Conservation (phyloP, 2,888 invertebrate species). For the Belgica antarctica region DNA sequence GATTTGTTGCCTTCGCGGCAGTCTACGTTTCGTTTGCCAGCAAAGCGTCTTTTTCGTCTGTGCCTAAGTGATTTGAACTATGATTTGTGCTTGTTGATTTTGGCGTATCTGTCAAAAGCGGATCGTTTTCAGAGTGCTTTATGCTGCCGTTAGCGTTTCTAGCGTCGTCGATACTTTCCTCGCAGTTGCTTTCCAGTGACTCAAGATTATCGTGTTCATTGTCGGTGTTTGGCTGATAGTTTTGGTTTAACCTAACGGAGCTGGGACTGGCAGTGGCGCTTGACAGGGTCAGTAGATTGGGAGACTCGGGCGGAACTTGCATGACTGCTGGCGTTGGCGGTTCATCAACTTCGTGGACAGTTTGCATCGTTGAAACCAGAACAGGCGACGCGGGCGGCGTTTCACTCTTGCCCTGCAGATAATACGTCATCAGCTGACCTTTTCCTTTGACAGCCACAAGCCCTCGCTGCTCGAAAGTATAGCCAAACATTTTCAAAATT, state of each 20-base stretch:
- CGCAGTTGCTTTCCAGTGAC: constrained; percentile 38
- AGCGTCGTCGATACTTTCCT: constrained; percentile 39
- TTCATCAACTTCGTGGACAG: constrained; percentile 55
- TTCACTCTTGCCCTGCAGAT: constrained; percentile 63
- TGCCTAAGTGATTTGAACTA: constrained; percentile 45
- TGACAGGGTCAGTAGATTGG: constrained; percentile 35
- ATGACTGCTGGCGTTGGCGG: constrained; percentile 51
- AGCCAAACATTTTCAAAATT: constrained; percentile 85
- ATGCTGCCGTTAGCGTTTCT: background rate
- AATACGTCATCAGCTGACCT: constrained; percentile 93
- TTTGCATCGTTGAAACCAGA: constrained; percentile 51
- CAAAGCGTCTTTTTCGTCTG: constrained; percentile 46
- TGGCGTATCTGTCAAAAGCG: constrained; percentile 14
- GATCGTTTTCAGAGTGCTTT: constrained; percentile 37
- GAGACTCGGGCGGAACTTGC: constrained; percentile 47
- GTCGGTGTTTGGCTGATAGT: constrained; percentile 43
- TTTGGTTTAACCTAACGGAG: constrained; percentile 45
- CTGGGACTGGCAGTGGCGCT: constrained; percentile 45
- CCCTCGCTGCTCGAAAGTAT: constrained; percentile 90
- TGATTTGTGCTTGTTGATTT: constrained; percentile 21
- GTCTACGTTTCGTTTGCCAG: constrained; percentile 45
- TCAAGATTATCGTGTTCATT: constrained; percentile 39
- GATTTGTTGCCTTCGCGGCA: background rate
- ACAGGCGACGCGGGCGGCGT: constrained; percentile 46
- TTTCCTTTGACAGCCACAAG: constrained; percentile 96